Base-by-base conservation (phyloP, 2,888 invertebrate species). In the Hypercompe scribonia region DNA sequence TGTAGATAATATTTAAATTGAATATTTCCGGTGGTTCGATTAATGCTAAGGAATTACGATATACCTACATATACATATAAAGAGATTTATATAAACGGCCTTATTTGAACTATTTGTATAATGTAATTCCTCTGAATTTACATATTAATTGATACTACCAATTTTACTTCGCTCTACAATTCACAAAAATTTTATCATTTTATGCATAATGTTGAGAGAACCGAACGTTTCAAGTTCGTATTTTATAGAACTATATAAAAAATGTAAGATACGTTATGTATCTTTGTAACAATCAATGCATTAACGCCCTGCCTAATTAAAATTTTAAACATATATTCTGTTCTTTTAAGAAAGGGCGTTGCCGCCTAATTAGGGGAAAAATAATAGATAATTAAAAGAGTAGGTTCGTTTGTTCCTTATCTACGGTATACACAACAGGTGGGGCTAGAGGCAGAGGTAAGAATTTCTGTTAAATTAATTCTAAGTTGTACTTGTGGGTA, bases 381-480 rank as follows among this genome's bases (percentile, higher is more conserved):
- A 79, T 77, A 84, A 86, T 84, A 84, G 79, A 80, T 82, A 84
- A 76, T 82, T 84, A 82, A 84, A 84, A 81, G 78, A 71, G 78
- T 75, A 74, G 73, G 13, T 64, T 73, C 28, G 67, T 66, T 71
- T 79, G 77, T 81, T 71, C 77, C 79, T 86, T 85, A 88, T 88
- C 87, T 83, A 77, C 81, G 84, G 78, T 78, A 82, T 80, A 83
- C 76, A 79, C 75, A 83, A 82, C 83, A 84, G 83, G 82, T 84
- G 84, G 68, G 70, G 68, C 21, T 72, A 18, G 73, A 85, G 24
- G 50, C 78, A 81, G 79, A 80, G 79, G 77, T 73, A 77, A 78
- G 76, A 74, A 81, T 80, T 81, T 85, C 79, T 80, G 83, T 65
- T 81, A 84, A 85, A 84, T 85, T 82, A 84, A 82, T 85, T 83